Conservation (phyloP, 1,140 invertebrate species). For the Lordiphosa clarofinis region DNA sequence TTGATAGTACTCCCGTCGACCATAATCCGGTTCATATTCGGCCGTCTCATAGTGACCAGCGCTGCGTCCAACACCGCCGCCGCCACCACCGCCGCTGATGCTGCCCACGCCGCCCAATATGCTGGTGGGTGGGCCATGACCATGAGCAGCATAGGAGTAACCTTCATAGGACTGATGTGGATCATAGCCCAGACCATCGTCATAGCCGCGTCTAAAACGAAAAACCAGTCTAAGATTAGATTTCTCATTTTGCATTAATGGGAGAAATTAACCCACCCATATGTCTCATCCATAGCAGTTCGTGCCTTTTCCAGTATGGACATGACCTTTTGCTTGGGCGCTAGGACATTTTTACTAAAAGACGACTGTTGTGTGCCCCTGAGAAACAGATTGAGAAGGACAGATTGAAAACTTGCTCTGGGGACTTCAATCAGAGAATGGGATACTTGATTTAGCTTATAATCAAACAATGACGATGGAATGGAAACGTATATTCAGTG, state of each 20-base stretch:
- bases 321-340: constrained; percentile 89
- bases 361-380: constrained; percentile 66
- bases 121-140: constrained; percentile 46
- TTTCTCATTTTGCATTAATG: no score
- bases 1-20: constrained; percentile 71
- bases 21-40: constrained; percentile 73
- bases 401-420: no score
- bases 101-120: constrained; percentile 52
- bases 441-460: no score
- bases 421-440: no score
- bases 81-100: constrained; percentile 40
- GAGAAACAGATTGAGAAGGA: not conserved
- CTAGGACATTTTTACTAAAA: constrained; percentile 81
- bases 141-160: constrained; percentile 64
- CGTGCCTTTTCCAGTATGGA: constrained; percentile 90
- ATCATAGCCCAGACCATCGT: constrained; percentile 68
- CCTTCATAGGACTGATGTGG: constrained; percentile 63
- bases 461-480: no score
- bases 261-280: constrained; percentile 80
- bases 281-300: constrained; percentile 88
- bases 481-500: no score
- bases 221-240: not conserved
- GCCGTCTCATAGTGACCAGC: constrained; percentile 60
- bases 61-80: constrained; percentile 33
- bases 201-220: constrained; percentile 63